Conservation (phyloP, 1,140 invertebrate species). For the Diploscapter pachys region DNA sequence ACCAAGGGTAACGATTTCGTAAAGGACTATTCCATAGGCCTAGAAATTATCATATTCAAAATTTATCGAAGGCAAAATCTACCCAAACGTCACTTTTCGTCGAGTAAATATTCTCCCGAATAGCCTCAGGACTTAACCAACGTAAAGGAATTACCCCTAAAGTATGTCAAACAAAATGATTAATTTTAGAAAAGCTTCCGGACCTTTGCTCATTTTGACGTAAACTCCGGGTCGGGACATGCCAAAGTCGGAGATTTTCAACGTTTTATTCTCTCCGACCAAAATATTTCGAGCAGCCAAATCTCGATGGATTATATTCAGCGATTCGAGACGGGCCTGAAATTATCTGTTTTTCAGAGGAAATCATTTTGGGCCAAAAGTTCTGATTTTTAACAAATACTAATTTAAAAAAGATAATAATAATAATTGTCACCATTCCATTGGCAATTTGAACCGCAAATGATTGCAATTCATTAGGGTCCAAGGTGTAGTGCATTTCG, state of each 20-base stretch:
- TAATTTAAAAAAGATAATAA: neutral
- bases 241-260: slow-evolving; percentile 87
- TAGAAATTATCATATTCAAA: slow-evolving; percentile 38
- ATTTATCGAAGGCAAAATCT: neutral
- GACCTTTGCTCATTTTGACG: slow-evolving; percentile 35
- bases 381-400: too few relatives aligned
- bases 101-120: slow-evolving; percentile 35
- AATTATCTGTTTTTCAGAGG: neutral
- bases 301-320: slow-evolving; percentile 36
- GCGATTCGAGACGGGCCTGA: slow-evolving; percentile 68
- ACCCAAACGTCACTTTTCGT: slow-evolving; percentile 37
- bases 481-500: slow-evolving; percentile 30
- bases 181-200: too few relatives aligned
- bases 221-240: slow-evolving; percentile 73
- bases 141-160: slow-evolving; percentile 30
- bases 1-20: slow-evolving; percentile 64
- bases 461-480: slow-evolving; percentile 22
- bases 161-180: neutral
- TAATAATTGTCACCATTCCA: slow-evolving; percentile 27
- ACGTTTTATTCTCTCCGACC: slow-evolving; percentile 80
- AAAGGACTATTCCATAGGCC: slow-evolving; percentile 62
- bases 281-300: slow-evolving; percentile 42
- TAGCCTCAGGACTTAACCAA: slow-evolving; percentile 35
- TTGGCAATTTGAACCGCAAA: slow-evolving; percentile 32
- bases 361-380: too few relatives aligned